Conservation (phyloP, 2,888 invertebrate species). For the Ochlodes sylvanus region DNA sequence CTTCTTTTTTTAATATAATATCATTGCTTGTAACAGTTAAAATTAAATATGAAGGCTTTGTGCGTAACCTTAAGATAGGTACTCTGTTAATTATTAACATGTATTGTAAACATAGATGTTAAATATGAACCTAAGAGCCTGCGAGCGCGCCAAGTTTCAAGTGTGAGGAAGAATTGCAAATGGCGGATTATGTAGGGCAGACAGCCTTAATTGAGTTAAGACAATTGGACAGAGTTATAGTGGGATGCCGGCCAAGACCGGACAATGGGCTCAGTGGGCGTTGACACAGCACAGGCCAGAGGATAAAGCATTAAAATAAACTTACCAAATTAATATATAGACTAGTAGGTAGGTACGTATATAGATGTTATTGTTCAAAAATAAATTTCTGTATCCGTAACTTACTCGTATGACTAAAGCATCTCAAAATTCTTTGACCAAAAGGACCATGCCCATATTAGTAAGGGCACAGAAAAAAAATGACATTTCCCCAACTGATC, state of each 20-base stretch:
- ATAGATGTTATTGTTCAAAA: too few relatives aligned
- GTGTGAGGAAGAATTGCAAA: conserved; percentile 37
- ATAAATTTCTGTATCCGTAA: too few relatives aligned
- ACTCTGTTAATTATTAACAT: background rate
- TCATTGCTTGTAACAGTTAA: too few relatives aligned
- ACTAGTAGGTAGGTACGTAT: too few relatives aligned
- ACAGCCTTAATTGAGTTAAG: conserved; percentile 36
- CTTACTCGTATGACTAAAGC: too few relatives aligned
- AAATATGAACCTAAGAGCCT: conserved; percentile 30
- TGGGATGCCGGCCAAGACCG: conserved; percentile 35
- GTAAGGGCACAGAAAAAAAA: too few relatives aligned
- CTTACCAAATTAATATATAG: background rate
- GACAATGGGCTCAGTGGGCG: conserved; percentile 33
- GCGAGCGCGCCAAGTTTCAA: conserved; percentile 34
- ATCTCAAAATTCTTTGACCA: too few relatives aligned
- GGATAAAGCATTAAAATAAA: conserved; percentile 17
- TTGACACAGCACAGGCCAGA: conserved; percentile 19
- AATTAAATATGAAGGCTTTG: too few relatives aligned
- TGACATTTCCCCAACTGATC: too few relatives aligned
- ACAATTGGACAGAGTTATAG: conserved; percentile 37
- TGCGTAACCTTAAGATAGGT: too few relatives aligned
- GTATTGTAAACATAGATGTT: conserved; percentile 6
- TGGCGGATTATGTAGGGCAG: conserved; percentile 36
- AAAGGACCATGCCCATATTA: too few relatives aligned
- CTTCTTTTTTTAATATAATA: too few relatives aligned